Percentiles rank a stretch among this genome's conserved stretches.
Evolutionary conservation across 1,140 invertebrate species (phyloP).

Genomic region (Neuroterus valhalla): DNA sequence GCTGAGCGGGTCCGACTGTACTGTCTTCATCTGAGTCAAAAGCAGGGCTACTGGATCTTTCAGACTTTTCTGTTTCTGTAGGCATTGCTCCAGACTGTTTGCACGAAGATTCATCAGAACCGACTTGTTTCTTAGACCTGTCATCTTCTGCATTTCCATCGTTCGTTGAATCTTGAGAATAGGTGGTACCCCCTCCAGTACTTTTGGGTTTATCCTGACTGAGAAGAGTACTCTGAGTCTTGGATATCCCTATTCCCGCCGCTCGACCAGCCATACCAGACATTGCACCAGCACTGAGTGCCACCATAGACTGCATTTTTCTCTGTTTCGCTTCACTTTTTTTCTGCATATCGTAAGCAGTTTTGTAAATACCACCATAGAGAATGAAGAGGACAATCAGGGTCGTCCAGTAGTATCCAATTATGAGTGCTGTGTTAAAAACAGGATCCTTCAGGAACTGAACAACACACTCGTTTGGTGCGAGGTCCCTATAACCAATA

Average conservation of each 20-base stretch:
- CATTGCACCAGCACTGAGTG: slow-evolving; percentile 90
- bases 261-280: slow-evolving; percentile 91
- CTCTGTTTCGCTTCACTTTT: slow-evolving; percentile 96
- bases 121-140: slow-evolving; percentile 68
- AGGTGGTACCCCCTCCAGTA: slow-evolving; percentile 40
- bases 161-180: slow-evolving; percentile 42
- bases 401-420: slow-evolving; percentile 98
- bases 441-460: slow-evolving; percentile 98
- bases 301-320: slow-evolving; percentile 96
- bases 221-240: slow-evolving; percentile 83
- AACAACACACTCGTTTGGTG: slow-evolving; percentile 94
- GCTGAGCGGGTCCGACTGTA: slow-evolving; percentile 67
- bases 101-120: slow-evolving; percentile 48
- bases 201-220: slow-evolving; percentile 82
- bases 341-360: slow-evolving; percentile 98
- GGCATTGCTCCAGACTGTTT: slow-evolving; percentile 47
- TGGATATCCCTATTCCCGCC: slow-evolving; percentile 88
- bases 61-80: slow-evolving; percentile 80
- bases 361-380: slow-evolving; percentile 98
- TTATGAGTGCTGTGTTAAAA: slow-evolving; percentile 98
- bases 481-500: slow-evolving; percentile 91
- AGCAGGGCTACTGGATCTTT: slow-evolving; percentile 94
- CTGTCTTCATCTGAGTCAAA: slow-evolving; percentile 97
- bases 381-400: slow-evolving; percentile 94
- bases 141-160: slow-evolving; percentile 69